These are phyloP conservation scores for Melangyna quadrimaculata DNA, from an alignment of 2,888 invertebrate species.

Conservation along the genomic window DNA sequence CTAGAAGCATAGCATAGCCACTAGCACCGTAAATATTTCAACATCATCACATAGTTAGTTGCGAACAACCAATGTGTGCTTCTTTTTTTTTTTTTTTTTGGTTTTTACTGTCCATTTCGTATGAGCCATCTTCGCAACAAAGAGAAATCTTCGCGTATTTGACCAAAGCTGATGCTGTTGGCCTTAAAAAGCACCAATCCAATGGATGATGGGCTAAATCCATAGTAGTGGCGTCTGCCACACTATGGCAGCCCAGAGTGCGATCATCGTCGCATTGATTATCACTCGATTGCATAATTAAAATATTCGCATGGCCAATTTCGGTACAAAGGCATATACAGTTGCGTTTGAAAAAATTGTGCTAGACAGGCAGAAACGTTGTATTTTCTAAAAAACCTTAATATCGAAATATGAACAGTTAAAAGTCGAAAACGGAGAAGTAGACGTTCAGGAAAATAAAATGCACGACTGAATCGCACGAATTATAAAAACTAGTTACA, in stretches of 20 bases:
- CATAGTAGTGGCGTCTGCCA: background rate
- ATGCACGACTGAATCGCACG: too few species aligned
- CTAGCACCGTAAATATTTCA: constrained; percentile 51
- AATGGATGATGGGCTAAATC: constrained; percentile 37
- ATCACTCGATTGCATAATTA: constrained; percentile 52
- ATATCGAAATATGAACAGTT: too few species aligned
- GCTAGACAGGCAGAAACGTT: too few species aligned
- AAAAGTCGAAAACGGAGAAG: too few species aligned
- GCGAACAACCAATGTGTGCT: constrained; percentile 20
- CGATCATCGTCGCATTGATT: constrained; percentile 42
- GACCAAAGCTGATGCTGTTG: constrained; percentile 49
- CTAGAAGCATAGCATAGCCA: background rate
- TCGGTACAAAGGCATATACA: background rate
- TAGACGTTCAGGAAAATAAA: too few species aligned
- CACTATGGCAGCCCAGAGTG: background rate
- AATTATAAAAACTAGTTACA: too few species aligned
- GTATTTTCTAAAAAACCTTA: too few species aligned
- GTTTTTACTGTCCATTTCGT: constrained; percentile 21
- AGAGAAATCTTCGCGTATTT: constrained; percentile 46
- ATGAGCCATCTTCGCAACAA: constrained; percentile 4
- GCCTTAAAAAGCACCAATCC: constrained; percentile 51
- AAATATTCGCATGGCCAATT: constrained; percentile 5
- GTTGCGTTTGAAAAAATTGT: constrained; percentile 7
- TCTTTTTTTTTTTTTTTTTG: background rate
- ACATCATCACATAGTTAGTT: constrained; percentile 53